Base-by-base conservation (phyloP, 2,797 vertebrate species). In the Diplodus sargus region DNA sequence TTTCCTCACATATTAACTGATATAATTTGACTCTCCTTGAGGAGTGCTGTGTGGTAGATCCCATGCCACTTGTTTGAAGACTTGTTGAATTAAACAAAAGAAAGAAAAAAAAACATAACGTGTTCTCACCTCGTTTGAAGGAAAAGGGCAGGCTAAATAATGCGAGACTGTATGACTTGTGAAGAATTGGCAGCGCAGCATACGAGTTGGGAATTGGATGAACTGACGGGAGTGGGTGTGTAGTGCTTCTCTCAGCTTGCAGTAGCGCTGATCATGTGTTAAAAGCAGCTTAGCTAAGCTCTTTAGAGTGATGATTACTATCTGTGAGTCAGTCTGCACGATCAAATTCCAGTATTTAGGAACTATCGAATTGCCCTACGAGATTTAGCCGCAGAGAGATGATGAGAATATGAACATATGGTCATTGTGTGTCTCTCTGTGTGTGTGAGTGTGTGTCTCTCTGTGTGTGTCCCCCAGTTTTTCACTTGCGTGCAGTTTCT, bases 221-320 rank as follows among this genome's bases (percentile, higher is more conserved):
- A 78, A 70, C 13, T n/a, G 72, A 49, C 78, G 82, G 64, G 74
- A 72, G 81, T 74, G 78, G 61, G 84, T 57, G 78, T 61, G 62
- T 43, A 49, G 80, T 52, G 79, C 70, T 84, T 80, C 60, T 84
- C 82, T 70, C 78, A 74, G 82, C 76, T 80, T 22, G 48, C 74
- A 75, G 81, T 43, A 13, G 49, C 17, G 64, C 62, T 78, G 85
- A 90, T 89, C 79, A 72, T 87, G 82, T 84, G 81, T 90, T 82
- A 60, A 89, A 89, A 90, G 81, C 76, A 70, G 86, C 85, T 89
- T 90, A 87, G 88, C 84, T 90, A 82, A 88, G 76, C 78, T 78
- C 81, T 90, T 90, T 64, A 84, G 76, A 54, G 65, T 17, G 22
- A 78, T 75, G 87, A 89, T 89, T 87, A 77, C 81, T 56, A 82